A percentile compares a stretch with the other conserved stretches of the same genome.
These are phyloP conservation scores for Papilio polyxenes DNA, from an alignment of 1,140 invertebrate species.

Conservation along the genomic window DNA sequence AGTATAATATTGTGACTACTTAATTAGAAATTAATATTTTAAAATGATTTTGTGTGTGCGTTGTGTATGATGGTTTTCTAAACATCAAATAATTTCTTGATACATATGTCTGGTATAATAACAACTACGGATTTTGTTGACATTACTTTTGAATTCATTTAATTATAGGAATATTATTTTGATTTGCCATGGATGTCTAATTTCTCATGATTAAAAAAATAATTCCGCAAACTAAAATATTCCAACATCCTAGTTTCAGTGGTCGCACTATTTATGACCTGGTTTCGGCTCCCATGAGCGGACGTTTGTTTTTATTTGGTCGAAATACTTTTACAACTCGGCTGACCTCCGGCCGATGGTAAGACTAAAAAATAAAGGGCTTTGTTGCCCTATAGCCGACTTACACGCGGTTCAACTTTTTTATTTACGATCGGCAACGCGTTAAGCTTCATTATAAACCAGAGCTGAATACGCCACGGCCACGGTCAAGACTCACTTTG, in stretches of 20 bases:
- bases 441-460: conserved; percentile 39
- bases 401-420: conserved; percentile 51
- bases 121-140: background rate
- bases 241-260: conserved; percentile 42
- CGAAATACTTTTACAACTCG: conserved; percentile 66
- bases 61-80: no score
- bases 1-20: background rate
- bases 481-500: conserved; percentile 18
- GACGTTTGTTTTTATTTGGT: conserved; percentile 61
- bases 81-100: no score
- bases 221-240: background rate
- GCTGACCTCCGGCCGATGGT: conserved; percentile 62
- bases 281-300: conserved; percentile 61
- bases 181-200: background rate
- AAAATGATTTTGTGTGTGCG: background rate
- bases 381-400: conserved; percentile 43
- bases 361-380: conserved; percentile 58
- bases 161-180: no score
- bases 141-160: no score
- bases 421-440: conserved; percentile 42
- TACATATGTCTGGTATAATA: background rate
- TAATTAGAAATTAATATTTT: background rate
- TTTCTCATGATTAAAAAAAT: background rate
- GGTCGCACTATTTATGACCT: conserved; percentile 62
- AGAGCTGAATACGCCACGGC: conserved; percentile 21